Percentiles rank a stretch among this genome's conserved stretches.
Evolutionary conservation across 2,113 vertebrate genomes (phyloP).

Genomic region (Cottus gobio): DNA sequence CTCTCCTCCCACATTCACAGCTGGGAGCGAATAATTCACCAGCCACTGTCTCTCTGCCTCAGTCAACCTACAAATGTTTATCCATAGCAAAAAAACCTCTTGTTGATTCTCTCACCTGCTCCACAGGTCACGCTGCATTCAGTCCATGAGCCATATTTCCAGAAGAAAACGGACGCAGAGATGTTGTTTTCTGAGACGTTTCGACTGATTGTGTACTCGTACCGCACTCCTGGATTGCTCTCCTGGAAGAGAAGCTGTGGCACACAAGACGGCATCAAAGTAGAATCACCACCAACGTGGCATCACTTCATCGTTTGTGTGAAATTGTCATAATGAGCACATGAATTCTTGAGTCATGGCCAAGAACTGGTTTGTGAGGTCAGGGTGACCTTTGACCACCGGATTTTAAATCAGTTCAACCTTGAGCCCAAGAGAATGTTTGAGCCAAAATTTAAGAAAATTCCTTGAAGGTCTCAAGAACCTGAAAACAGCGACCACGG

Average conservation of each 20-base stretch:
- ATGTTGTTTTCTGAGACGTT: slow-evolving; percentile 58
- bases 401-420: background rate
- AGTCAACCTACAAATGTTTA: background rate
- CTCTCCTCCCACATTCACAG: background rate
- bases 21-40: background rate
- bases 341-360: background rate
- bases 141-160: slow-evolving; percentile 91
- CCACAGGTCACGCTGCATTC: slow-evolving; percentile 92
- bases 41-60: background rate
- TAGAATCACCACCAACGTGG: background rate
- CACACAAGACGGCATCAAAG: slow-evolving; percentile 9
- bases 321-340: background rate
- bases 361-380: background rate
- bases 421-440: background rate
- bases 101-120: slow-evolving; percentile 80
- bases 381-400: background rate
- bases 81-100: too few relatives aligned
- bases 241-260: slow-evolving; percentile 95
- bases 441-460: background rate
- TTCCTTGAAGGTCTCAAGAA: background rate
- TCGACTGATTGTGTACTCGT: slow-evolving; percentile 92
- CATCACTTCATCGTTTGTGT: background rate
- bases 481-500: too few relatives aligned
- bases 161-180: slow-evolving; percentile 83
- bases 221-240: slow-evolving; percentile 90